Evolutionary conservation across 1,140 invertebrate species (phyloP).

Genomic region (Apolygus lucorum): DNA sequence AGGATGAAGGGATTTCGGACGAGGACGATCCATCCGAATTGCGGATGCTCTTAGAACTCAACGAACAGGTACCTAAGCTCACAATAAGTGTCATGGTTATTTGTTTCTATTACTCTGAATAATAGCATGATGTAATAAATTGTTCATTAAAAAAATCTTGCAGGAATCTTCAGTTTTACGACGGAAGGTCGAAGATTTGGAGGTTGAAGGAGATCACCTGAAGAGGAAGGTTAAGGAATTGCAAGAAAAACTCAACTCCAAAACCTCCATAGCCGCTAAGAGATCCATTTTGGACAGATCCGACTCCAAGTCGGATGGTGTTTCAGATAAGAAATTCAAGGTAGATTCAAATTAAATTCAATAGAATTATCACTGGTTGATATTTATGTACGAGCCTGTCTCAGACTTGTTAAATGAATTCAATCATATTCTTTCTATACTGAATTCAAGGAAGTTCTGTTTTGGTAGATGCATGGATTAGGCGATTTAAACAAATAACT

Average conservation of each 20-base stretch:
- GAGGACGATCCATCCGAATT: slow-evolving; percentile 68
- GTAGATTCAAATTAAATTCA: slow-evolving; percentile 36
- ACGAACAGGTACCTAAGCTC: slow-evolving; percentile 66
- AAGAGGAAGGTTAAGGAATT: slow-evolving; percentile 67
- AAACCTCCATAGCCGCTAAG: slow-evolving; percentile 26
- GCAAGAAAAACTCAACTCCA: slow-evolving; percentile 53
- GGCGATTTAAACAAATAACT: too few species aligned
- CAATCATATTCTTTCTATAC: too few species aligned
- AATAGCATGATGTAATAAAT: too few species aligned
- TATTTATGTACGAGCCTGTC: too few species aligned
- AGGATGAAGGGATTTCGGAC: slow-evolving; percentile 63
- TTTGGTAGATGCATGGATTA: too few species aligned
- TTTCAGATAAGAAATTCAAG: slow-evolving; percentile 60
- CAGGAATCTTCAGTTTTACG: slow-evolving; percentile 71
- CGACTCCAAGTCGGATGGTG: slow-evolving; percentile 39
- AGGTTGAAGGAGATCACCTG: slow-evolving; percentile 65
- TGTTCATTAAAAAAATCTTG: too few species aligned
- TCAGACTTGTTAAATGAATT: too few species aligned
- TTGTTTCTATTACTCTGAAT: too few species aligned
- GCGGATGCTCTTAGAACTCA: slow-evolving; percentile 72
- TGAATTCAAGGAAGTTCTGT: too few species aligned
- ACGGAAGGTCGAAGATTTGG: slow-evolving; percentile 73
- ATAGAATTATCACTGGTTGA: too few species aligned
- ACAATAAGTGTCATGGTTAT: too few species aligned
- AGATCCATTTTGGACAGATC: slow-evolving; percentile 37